Conservation (phyloP, 2,113 vertebrate species). For the Physeter macrocephalus region DNA sequence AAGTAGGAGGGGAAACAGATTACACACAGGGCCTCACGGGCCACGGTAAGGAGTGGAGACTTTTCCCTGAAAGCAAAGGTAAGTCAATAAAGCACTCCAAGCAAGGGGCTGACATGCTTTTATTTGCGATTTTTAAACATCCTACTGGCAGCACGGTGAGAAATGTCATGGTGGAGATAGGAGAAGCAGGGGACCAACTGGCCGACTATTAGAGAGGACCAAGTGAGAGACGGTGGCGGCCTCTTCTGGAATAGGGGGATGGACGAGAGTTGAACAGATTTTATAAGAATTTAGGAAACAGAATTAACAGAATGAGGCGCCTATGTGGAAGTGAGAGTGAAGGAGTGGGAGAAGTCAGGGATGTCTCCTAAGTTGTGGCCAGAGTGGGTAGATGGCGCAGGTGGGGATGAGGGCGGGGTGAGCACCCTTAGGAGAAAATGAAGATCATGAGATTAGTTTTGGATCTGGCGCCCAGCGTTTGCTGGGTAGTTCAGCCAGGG, state of each 20-base stretch:
- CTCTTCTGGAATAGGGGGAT: background rate
- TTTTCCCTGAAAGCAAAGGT: background rate
- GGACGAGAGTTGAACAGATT: background rate
- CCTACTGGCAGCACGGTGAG: background rate
- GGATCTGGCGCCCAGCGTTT: background rate
- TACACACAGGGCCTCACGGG: background rate
- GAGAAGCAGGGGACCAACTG: background rate
- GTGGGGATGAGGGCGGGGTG: too few species aligned
- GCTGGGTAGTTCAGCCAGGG: background rate
- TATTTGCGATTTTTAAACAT: background rate
- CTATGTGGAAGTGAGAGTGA: background rate
- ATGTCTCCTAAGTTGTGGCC: background rate
- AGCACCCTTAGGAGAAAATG: background rate
- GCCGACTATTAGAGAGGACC: background rate
- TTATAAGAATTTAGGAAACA: background rate
- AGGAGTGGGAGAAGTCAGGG: background rate
- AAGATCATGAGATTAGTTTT: background rate
- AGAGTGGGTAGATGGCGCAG: background rate
- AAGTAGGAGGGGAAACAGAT: background rate
- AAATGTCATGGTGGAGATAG: background rate
- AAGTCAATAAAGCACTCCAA: background rate
- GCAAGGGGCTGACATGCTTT: background rate
- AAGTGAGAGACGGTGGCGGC: background rate
- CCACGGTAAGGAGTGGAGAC: background rate
- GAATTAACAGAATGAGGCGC: background rate